phyloP scores from a whole-genome alignment of 2,888 invertebrate genomes.

The Tipula unca region DNA sequence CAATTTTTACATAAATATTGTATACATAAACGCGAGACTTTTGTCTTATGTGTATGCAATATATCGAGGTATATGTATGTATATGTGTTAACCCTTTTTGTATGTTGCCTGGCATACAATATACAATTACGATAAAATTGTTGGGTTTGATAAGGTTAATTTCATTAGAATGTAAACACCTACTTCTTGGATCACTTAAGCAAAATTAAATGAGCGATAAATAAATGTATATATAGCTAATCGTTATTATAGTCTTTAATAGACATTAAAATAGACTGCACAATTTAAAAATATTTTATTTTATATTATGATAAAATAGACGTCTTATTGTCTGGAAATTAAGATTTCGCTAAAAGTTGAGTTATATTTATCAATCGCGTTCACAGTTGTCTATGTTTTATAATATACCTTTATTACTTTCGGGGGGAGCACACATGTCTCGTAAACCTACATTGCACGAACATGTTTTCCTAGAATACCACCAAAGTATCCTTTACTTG shows the following conservation, averaged over 20 bases:
- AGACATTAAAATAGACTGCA: neutral
- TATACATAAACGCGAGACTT: neutral
- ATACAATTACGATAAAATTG: neutral
- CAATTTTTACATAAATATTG: neutral
- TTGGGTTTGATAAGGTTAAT: neutral
- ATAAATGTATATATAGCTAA: no score
- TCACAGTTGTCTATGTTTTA: no score
- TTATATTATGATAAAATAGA: neutral
- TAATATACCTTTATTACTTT: no score
- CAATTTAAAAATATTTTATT: neutral
- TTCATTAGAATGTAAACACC: neutral
- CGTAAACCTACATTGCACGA: no score
- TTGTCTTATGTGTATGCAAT: neutral
- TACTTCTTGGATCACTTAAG: neutral
- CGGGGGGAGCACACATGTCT: no score
- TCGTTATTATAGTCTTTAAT: neutral
- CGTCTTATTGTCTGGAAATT: neutral
- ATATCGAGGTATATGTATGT: no score
- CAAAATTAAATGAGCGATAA: neutral
- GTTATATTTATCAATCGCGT: neutral
- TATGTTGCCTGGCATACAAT: neutral
- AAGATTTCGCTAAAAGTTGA: neutral
- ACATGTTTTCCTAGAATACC: no score
- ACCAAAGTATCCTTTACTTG: no score
- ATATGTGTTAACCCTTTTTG: neutral